Base-by-base conservation (phyloP, 2,797 vertebrate genomes). In the Capromys pilorides region DNA sequence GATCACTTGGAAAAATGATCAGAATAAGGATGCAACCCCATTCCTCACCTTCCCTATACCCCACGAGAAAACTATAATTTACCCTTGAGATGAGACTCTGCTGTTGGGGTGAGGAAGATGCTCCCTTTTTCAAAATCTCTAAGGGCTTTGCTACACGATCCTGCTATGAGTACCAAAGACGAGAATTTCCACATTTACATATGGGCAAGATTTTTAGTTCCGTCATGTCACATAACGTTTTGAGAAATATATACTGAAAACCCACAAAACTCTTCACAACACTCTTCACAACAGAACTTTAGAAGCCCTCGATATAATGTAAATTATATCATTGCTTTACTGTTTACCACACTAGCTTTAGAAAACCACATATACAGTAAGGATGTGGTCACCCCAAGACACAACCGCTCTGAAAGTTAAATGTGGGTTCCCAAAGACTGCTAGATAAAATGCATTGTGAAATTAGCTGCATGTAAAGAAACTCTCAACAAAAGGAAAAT, bases 401-500 rank as follows among this genome's bases (percentile, higher is more conserved):
- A 24, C n/a, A 78, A 7, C 2, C 7, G 26, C 13, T 49, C 87
- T 87, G 51, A 54, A 93, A 78, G 18, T 2, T 85, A 57, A 83
- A 5, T 14, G 31, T 22, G 80, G 31, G 26, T 67, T n/a, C 93
- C 71, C 31, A 31, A 89, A 93, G 45, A 12, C 45, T 81, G 22
- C 21, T 61, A 54, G 62, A 51, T 85, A 86, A 88, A 71, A 86
- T 80, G 67, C 86, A 39, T 80, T 69, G 51, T 93, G 67, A 81
- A 86, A 45, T 51, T 33, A 77, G 16, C 24, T 39, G 13, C 39
- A 57, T 5, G 0, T 39, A n/a, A 86, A 57, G 45, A 88, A 95
- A 95, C 41, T 61, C 26, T 93, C 77, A 95, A 87, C 36, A 41
- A 87, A 94, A 75, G 77, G 57, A 75, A 93, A 90, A 79, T 14